These are phyloP conservation scores for Melanostoma scalare DNA, from an alignment of 2,888 invertebrate genomes.

Conservation along the genomic window DNA sequence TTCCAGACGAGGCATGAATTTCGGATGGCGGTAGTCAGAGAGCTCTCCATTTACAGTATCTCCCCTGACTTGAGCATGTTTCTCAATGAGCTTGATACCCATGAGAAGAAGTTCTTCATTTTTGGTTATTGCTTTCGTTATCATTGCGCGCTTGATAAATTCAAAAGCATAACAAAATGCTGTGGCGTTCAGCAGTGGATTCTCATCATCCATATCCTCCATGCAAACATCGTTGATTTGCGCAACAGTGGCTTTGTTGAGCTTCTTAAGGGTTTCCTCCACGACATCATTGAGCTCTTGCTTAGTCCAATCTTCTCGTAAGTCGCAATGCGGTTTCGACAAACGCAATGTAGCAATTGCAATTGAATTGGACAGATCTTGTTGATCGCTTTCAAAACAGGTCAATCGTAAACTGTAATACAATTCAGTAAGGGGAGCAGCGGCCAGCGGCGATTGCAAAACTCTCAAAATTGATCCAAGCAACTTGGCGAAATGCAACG, in stretches of 20 bases:
- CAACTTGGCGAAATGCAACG: conserved; percentile 78
- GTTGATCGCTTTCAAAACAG: conserved; percentile 82
- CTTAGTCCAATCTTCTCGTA: conserved; percentile 90
- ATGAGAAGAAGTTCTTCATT: conserved; percentile 85
- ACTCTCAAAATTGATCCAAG: conserved; percentile 80
- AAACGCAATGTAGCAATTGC: conserved; percentile 89
- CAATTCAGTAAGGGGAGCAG: conserved; percentile 85
- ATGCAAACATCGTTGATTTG: conserved; percentile 70
- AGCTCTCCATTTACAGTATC: conserved; percentile 79
- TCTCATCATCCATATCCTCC: conserved; percentile 74
- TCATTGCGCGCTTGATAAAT: conserved; percentile 86
- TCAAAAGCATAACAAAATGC: conserved; percentile 93
- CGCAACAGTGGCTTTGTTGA: conserved; percentile 83
- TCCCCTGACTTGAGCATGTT: conserved; percentile 87
- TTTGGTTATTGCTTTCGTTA: conserved; percentile 82
- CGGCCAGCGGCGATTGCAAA: conserved; percentile 90
- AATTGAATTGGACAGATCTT: conserved; percentile 84
- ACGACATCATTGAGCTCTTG: conserved; percentile 86
- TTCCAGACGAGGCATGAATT: conserved; percentile 90
- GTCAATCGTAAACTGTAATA: conserved; percentile 85
- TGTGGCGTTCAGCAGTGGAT: conserved; percentile 83
- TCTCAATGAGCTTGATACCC: conserved; percentile 86
- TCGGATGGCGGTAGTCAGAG: conserved; percentile 87
- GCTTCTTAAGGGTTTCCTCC: conserved; percentile 84
- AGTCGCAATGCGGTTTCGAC: conserved; percentile 90